Evolutionary conservation across 2,797 vertebrate genomes (phyloP).

Genomic region (Spheniscus humboldti): DNA sequence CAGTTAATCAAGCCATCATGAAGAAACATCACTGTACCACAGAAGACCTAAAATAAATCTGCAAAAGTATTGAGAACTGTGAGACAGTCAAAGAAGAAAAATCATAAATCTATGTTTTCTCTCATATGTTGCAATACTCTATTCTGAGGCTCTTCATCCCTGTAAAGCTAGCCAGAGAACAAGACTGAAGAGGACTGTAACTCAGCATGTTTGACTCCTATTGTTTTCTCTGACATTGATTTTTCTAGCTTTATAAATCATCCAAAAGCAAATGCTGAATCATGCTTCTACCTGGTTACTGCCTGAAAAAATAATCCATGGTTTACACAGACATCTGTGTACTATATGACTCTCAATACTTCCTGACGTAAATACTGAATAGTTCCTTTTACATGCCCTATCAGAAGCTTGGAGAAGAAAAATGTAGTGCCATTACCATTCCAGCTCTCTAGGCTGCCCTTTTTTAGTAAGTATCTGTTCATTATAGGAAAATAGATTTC

Average conservation of each 20-base stretch:
- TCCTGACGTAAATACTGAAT: neutral
- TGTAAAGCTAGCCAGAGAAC: neutral
- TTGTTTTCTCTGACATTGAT: neutral
- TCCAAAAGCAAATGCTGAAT: neutral
- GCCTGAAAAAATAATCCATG: neutral
- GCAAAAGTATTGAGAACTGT: neutral
- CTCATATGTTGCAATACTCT: neutral
- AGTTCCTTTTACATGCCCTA: neutral
- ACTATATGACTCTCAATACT: neutral
- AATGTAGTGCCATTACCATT: neutral
- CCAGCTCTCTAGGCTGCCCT: neutral
- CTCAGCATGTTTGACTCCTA: neutral
- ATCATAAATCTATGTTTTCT: neutral
- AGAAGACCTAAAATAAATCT: slow-evolving; percentile 29
- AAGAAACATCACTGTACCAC: neutral
- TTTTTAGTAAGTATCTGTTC: neutral
- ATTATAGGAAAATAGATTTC: neutral
- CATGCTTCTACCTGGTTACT: neutral
- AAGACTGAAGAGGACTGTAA: neutral
- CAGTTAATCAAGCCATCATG: neutral
- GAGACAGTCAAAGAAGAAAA: neutral
- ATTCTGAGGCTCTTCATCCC: neutral
- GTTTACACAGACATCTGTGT: neutral
- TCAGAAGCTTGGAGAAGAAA: neutral
- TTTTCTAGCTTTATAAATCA: slow-evolving; percentile 21